Percentiles rank a stretch among this genome's conserved stretches.
These are phyloP conservation scores for Hirudinaria manillensis DNA, from an alignment of 2,888 invertebrate genomes.

Conservation along the genomic window DNA sequence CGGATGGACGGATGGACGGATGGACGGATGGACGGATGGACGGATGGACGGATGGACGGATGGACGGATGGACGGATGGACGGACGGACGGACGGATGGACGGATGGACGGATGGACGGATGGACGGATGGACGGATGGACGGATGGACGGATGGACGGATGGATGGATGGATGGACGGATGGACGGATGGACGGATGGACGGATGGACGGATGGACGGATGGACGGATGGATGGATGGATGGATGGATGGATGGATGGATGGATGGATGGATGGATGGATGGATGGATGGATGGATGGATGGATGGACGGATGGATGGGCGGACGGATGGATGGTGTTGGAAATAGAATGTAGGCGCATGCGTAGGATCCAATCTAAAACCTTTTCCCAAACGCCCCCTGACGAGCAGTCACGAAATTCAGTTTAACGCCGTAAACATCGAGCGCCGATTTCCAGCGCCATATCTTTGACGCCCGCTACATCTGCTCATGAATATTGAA, in stretches of 20 bases:
- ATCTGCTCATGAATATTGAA: too few relatives aligned
- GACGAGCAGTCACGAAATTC: too few relatives aligned
- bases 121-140: background rate
- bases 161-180: background rate
- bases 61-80: background rate
- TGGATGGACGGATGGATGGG: background rate
- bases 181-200: background rate
- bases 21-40: background rate
- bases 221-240: background rate
- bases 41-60: background rate
- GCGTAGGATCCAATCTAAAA: too few relatives aligned
- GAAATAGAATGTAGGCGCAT: background rate
- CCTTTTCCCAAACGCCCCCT: too few relatives aligned
- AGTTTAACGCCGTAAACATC: too few relatives aligned
- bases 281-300: background rate
- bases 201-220: background rate
- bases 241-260: background rate
- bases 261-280: background rate
- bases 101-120: background rate
- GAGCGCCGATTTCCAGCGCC: too few relatives aligned
- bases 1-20: background rate
- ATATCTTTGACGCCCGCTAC: too few relatives aligned
- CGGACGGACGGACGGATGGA: background rate
- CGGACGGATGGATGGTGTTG: background rate
- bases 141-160: background rate